Percentiles rank a stretch among this genome's conserved stretches.
phyloP scores from a whole-genome alignment of 1,140 invertebrate genomes.

The Heliconius eleuchia region DNA sequence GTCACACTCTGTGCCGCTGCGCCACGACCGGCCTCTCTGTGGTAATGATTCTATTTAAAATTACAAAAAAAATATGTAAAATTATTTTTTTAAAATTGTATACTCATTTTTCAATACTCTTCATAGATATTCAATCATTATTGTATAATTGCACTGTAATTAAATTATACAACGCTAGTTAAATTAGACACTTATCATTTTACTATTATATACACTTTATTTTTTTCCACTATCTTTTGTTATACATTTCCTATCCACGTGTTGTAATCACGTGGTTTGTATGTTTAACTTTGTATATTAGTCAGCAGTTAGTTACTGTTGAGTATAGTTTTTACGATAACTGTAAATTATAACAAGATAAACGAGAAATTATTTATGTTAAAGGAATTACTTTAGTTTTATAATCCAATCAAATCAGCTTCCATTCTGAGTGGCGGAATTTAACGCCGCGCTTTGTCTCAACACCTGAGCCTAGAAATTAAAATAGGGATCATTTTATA shows the following conservation, averaged over 20 bases:
- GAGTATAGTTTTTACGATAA: not conserved
- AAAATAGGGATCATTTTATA: no score
- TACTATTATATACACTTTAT: no score
- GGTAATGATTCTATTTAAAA: no score
- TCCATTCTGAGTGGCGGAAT: no score
- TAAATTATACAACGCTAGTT: not conserved
- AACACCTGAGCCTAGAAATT: no score
- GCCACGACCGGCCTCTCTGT: no score
- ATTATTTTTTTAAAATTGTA: not conserved
- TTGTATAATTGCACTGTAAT: not conserved
- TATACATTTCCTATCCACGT: constrained; percentile 25
- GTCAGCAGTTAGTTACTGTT: not conserved
- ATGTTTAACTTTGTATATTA: constrained; percentile 8
- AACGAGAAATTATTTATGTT: not conserved
- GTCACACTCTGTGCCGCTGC: no score
- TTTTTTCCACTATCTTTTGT: constrained; percentile 10
- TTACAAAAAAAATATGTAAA: no score
- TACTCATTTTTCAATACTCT: not conserved
- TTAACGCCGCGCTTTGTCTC: no score
- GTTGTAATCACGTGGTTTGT: constrained; percentile 20
- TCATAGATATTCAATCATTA: not conserved
- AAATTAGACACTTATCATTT: no score
- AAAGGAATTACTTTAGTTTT: no score
- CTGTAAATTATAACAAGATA: not conserved
- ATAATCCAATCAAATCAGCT: no score